Percentiles rank a stretch among this genome's conserved stretches.
Conservation (phyloP, 2,113 vertebrate genomes). For the Phaethon lepturus region DNA sequence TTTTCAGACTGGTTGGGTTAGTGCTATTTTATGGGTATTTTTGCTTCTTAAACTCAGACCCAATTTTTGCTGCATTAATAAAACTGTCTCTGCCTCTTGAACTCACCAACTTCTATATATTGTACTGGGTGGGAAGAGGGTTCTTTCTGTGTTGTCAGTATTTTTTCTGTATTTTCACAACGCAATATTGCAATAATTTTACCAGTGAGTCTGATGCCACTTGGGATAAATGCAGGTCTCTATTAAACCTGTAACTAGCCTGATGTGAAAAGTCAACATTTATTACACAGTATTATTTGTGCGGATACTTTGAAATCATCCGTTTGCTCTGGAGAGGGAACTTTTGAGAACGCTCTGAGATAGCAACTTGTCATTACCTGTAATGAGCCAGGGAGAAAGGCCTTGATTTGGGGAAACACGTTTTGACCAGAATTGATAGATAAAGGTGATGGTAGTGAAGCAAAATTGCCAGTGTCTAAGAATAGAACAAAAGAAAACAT, state of each 20-base stretch:
- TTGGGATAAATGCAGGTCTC: slow-evolving; percentile 48
- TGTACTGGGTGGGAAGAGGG: not conserved
- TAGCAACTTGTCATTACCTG: slow-evolving; percentile 24
- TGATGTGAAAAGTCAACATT: slow-evolving; percentile 48
- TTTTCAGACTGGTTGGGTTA: not conserved
- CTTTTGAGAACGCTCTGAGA: not conserved
- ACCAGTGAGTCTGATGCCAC: not conserved
- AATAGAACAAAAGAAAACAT: not conserved
- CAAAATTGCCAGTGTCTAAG: not conserved
- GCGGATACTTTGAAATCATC: not conserved
- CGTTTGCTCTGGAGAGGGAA: not conserved
- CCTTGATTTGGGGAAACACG: not conserved
- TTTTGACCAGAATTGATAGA: not conserved
- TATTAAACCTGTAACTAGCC: slow-evolving; percentile 51
- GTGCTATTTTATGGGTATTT: not conserved
- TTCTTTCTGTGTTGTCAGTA: slow-evolving; percentile 27
- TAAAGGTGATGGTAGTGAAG: not conserved
- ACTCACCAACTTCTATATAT: not conserved
- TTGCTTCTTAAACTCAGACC: not conserved
- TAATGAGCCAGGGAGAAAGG: not conserved
- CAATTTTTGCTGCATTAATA: slow-evolving; percentile 15
- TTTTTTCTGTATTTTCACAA: slow-evolving; percentile 35
- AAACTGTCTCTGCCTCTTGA: slow-evolving; percentile 3
- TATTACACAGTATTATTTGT: slow-evolving; percentile 37
- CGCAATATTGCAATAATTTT: slow-evolving; percentile 36